Conservation (phyloP, 2,797 vertebrate species). For the Fratercula arctica region DNA sequence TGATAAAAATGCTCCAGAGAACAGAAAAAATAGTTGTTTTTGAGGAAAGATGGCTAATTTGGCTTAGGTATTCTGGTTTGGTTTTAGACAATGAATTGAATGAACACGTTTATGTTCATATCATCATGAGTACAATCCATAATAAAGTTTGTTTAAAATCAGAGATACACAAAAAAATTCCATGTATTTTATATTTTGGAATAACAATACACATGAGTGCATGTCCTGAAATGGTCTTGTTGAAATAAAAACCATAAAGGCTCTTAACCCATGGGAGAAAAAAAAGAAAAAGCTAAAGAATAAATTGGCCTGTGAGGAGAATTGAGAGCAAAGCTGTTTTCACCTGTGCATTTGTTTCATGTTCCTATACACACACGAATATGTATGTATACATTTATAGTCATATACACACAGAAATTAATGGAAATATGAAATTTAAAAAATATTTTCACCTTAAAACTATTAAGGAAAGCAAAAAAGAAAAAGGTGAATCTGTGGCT, state of each 20-base stretch:
- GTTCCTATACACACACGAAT: background rate
- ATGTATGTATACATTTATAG: background rate
- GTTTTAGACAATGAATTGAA: background rate
- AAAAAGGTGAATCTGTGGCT: background rate
- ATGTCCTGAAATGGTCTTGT: background rate
- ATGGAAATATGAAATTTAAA: background rate
- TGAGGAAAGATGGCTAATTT: background rate
- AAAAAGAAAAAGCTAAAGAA: background rate
- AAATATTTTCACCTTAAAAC: background rate
- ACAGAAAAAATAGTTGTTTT: background rate
- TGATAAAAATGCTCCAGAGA: background rate
- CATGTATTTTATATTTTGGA: background rate
- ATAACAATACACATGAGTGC: background rate
- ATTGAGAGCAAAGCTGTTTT: background rate
- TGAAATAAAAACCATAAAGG: background rate
- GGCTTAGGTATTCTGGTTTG: background rate
- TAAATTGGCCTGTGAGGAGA: background rate
- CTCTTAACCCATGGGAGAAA: background rate
- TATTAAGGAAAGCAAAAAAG: background rate
- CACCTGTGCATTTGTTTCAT: background rate
- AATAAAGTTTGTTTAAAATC: background rate
- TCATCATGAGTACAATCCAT: background rate
- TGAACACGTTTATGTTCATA: background rate
- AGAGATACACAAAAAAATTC: background rate
- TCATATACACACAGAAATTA: background rate